Base-by-base conservation (phyloP, 2,113 vertebrate species). In the Paralichthys olivaceus region DNA sequence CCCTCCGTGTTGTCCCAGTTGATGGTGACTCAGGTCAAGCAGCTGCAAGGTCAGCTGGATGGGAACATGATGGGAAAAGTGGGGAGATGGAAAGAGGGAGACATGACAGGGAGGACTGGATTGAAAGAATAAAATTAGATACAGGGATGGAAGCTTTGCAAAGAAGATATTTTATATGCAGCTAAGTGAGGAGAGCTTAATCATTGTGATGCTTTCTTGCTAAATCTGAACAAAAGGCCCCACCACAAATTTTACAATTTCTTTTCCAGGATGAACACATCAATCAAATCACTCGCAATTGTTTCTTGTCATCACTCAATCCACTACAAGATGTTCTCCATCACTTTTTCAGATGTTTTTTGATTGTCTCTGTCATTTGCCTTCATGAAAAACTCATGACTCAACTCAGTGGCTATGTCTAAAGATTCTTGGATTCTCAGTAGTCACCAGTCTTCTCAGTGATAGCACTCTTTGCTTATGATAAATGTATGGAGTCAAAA, bases 21-120 rank as follows among this genome's bases (percentile, higher is more conserved):
- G 88, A 74, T 64, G 75, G 72, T 70, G 84, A 86, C 90, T 86
- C 8, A 57, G 91, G 90, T 93, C 91, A 88, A 68, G 63, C 91
- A 93, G 90, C 91, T 92, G 91, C 82, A 40, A 49, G 61, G 64
- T 71, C 68, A 23, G 72, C 34, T 63, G 58, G n/a, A 40, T 69
- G 54, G 72, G 37, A 71, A 81, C 53, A 68, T 4, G 45, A 77
- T 2, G 20, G 40, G 60, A 34, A 77, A 28, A 60, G 26, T 55
- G 55, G 5, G 47, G 29, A 65, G 15, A 70, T 22, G 12, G 59
- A 43, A 11, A 51, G 49, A 69, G 17, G 23, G 32, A 51, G 32
- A 62, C 6, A 29, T 54, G 55, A 67, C 51, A 20, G 3, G 45
- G 40, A 26, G 7, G 57, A 54, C 54, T 15, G 19, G 13, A n/a